A percentile compares a stretch with the other conserved stretches of the same genome.
Evolutionary conservation across 2,797 vertebrate species (phyloP).

Genomic region (Silurus aristotelis): DNA sequence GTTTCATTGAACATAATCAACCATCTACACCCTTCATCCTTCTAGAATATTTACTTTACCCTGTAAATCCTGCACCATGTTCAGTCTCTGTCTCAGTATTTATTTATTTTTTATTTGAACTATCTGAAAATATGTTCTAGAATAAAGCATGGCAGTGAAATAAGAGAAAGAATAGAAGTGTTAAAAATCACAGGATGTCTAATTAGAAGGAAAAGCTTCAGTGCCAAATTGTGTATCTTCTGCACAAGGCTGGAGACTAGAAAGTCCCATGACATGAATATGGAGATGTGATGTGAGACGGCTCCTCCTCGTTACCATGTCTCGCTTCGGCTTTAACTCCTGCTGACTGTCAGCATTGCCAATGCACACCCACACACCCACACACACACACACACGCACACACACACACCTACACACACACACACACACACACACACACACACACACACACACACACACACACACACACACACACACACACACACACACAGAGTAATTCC

Average conservation of each 20-base stretch:
- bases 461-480: neutral
- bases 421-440: neutral
- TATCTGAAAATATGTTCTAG: constrained; percentile 37
- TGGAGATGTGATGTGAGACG: constrained; percentile 41
- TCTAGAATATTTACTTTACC: constrained; percentile 26
- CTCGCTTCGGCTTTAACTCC: constrained; percentile 46
- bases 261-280: constrained; percentile 55
- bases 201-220: constrained; percentile 54
- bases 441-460: neutral
- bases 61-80: constrained; percentile 32
- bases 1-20: too few species aligned
- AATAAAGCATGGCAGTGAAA: constrained; percentile 48
- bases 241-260: constrained; percentile 40
- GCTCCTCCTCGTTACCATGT: constrained; percentile 38
- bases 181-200: constrained; percentile 58
- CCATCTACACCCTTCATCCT: neutral
- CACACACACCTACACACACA: too few species aligned
- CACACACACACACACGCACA: neutral
- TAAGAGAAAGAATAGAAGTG: constrained; percentile 43
- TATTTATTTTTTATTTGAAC: constrained; percentile 18
- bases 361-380: neutral
- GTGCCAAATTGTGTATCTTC: constrained; percentile 52
- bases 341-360: constrained; percentile 37
- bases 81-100: neutral
- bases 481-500: neutral